Base-by-base conservation (phyloP, 2,888 invertebrate species). In the Lissocephala sabroskyi region DNA sequence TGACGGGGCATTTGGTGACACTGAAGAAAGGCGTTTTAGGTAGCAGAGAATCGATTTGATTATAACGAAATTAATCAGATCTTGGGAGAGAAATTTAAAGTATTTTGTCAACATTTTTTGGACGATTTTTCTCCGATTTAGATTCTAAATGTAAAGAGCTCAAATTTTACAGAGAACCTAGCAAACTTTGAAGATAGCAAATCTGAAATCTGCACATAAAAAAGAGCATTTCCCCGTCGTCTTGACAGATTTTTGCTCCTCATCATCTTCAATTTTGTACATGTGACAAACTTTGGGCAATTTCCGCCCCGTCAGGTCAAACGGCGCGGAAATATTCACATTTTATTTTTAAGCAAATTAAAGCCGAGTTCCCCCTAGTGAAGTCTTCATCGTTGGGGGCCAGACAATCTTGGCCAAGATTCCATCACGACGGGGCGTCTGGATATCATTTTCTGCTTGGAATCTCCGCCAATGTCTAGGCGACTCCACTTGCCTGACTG, bases 281-380 rank as follows among this genome's bases (percentile, higher is more conserved):
- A 52, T 56, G 56, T 70, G 74, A 68, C 67, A 68, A 74, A 57
- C 52, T 60, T 53, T 60, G 57, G 55, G 64, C 67, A 74, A 74
- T 68, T 68, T 68, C 75, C 75, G 71, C 49, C 53, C 52, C 19
- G 18, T 6, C 11, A n/a, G 1, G 37, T 37, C 19, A 35, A 35
- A 14, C 35, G 35, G 18, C 64, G 65, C 71, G 71, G 71, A 70
- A 60, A 66, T 74, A 67, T 68, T 67, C 71, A 63, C 68, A 75
- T 71, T 71, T 68, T 74, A 74, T 66, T 68, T 68, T 56, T 57
- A 43, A 29, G 14, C 36, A 59, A 55, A 58, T 62, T 45, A 62
- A 61, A 52, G 39, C 62, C 2, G 28, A 48, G 51, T n/a, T n/a
- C n/a, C n/a, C n/a, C n/a, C n/a, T n/a, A n/a, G n/a, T 49, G 45